Percentiles rank a stretch among this genome's conserved stretches.
phyloP scores from a whole-genome alignment of 2,113 vertebrate species.

The Chauna torquata region DNA sequence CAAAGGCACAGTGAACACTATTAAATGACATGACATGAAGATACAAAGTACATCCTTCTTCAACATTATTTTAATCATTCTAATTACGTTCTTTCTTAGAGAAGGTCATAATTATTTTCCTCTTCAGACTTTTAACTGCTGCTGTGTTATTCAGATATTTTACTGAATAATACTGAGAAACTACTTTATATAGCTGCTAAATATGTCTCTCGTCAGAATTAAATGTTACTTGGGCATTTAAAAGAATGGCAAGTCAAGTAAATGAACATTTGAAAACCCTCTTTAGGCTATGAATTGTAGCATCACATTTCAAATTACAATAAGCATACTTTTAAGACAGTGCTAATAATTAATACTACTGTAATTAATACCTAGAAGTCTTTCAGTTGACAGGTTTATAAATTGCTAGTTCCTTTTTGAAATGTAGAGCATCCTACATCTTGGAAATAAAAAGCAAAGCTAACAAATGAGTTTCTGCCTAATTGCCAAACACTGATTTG shows the following conservation, averaged over 20 bases:
- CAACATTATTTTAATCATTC: neutral
- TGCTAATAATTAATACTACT: conserved; percentile 25
- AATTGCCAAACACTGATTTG: conserved; percentile 74
- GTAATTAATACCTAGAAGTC: conserved; percentile 22
- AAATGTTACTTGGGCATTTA: neutral
- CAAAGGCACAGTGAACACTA: neutral
- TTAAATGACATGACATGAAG: neutral
- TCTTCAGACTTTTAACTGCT: neutral
- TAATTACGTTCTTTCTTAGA: neutral
- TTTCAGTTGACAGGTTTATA: conserved; percentile 44
- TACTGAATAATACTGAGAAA: neutral
- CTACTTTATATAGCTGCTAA: neutral
- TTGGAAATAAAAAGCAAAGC: conserved; percentile 49
- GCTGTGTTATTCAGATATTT: neutral
- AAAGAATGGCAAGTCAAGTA: neutral
- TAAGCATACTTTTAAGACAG: neutral
- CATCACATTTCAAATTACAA: neutral
- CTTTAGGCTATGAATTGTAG: neutral
- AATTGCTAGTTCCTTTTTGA: conserved; percentile 49
- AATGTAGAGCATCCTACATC: conserved; percentile 37
- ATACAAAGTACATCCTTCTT: neutral
- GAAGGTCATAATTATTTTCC: neutral
- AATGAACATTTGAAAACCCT: neutral
- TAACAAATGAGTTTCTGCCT: conserved; percentile 72
- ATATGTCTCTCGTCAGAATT: neutral